phyloP scores from a whole-genome alignment of 2,888 invertebrate genomes.

The Lasioglossum marginatum region DNA sequence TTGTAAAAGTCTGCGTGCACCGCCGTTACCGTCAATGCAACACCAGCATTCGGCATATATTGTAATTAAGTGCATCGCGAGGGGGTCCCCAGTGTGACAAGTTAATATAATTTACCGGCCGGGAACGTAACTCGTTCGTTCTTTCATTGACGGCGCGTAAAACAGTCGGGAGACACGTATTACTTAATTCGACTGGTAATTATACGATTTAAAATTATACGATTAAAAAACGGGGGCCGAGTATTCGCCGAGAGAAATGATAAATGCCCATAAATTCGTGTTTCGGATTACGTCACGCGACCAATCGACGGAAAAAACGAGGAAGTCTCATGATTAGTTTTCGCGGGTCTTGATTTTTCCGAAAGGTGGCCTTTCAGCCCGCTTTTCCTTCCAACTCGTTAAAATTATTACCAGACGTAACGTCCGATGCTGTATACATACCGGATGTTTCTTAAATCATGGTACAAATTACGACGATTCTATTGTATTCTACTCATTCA shows the following conservation, averaged over 20 bases:
- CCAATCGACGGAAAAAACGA: conserved; percentile 28
- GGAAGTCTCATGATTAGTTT: conserved; percentile 31
- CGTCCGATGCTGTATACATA: neutral
- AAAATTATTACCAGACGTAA: neutral
- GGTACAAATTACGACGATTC: too few species aligned
- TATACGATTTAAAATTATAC: conserved; percentile 31
- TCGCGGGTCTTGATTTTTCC: neutral
- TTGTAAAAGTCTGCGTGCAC: neutral
- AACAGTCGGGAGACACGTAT: conserved; percentile 17
- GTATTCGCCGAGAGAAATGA: conserved; percentile 5
- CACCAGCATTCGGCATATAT: neutral
- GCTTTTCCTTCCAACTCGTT: neutral
- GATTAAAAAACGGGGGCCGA: conserved; percentile 23
- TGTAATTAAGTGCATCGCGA: conserved; percentile 30
- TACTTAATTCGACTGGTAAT: conserved; percentile 28
- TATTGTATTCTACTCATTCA: too few species aligned
- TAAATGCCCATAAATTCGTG: conserved; percentile 40
- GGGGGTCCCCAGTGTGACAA: neutral
- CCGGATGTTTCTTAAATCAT: too few species aligned
- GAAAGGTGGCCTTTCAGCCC: neutral
- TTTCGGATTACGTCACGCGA: conserved; percentile 42
- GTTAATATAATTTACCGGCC: conserved; percentile 27
- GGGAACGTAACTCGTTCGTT: conserved; percentile 6
- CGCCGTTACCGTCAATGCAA: conserved; percentile 1
- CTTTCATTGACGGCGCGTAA: neutral